Conservation (phyloP, 2,113 vertebrate species). For the Dipodomys stephensi region DNA sequence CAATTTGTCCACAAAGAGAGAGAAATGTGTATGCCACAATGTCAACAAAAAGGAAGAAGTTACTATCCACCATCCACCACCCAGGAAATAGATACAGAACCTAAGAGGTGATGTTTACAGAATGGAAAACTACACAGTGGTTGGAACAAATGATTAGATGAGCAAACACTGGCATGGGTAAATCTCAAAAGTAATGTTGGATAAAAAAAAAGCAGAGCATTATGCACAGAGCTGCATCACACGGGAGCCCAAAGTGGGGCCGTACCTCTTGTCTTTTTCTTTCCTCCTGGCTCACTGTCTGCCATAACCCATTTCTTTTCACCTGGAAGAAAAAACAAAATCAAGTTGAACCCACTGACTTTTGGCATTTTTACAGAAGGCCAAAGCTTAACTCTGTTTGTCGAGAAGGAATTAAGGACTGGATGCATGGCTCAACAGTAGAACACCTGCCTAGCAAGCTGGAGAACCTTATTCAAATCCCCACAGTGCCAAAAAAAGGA, state of each 20-base stretch:
- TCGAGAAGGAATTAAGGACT: neutral
- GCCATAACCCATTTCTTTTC: slow-evolving; percentile 92
- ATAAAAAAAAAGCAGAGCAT: neutral
- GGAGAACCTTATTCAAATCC: too few species aligned
- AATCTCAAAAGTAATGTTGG: slow-evolving; percentile 11
- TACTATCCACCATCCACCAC: neutral
- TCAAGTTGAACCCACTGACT: neutral
- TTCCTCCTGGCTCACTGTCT: slow-evolving; percentile 92
- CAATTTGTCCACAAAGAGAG: neutral
- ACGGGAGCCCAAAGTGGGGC: neutral
- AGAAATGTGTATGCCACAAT: neutral
- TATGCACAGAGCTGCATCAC: neutral
- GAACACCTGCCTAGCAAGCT: too few species aligned
- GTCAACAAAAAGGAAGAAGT: neutral
- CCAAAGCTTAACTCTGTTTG: neutral
- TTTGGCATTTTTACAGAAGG: neutral
- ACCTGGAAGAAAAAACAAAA: slow-evolving; percentile 87
- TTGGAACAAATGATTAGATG: neutral
- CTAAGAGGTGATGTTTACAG: neutral
- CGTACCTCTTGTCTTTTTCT: slow-evolving; percentile 97
- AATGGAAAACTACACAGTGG: neutral
- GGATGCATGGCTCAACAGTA: too few species aligned
- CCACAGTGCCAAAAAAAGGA: too few species aligned
- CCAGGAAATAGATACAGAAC: neutral
- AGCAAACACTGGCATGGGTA: neutral